phyloP scores from a whole-genome alignment of 1,140 invertebrate genomes.

The Anadara kagoshimensis region DNA sequence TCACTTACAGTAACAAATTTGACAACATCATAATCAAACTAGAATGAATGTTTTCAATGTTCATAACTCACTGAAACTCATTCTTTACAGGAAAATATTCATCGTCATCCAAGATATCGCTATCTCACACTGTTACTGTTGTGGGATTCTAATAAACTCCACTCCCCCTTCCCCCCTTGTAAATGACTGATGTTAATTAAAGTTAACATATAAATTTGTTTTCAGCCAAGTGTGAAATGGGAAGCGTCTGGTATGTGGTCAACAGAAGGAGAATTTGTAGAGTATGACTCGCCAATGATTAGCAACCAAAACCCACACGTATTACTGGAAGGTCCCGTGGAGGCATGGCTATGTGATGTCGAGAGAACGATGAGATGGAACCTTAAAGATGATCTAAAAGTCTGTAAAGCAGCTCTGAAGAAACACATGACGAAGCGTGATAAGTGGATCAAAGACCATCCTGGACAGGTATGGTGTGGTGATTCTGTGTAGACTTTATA shows the following conservation, averaged over 20 bases:
- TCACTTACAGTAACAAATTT: no score
- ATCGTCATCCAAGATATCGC: no score
- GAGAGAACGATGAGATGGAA: slow-evolving; percentile 74
- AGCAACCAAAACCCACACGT: slow-evolving; percentile 61
- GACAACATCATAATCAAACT: no score
- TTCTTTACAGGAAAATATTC: no score
- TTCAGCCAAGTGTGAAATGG: slow-evolving; percentile 62
- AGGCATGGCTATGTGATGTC: slow-evolving; percentile 84
- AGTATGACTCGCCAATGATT: slow-evolving; percentile 78
- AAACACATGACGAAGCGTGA: slow-evolving; percentile 72
- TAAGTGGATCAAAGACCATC: slow-evolving; percentile 76
- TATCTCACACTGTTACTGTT: no score
- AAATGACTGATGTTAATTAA: neutral
- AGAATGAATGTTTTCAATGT: no score
- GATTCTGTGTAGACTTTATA: no score
- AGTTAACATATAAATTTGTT: neutral
- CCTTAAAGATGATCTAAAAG: slow-evolving; percentile 71
- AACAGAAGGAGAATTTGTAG: slow-evolving; percentile 85
- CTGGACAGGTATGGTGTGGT: slow-evolving; percentile 68
- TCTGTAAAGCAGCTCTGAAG: slow-evolving; percentile 71
- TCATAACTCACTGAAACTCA: no score
- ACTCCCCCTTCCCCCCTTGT: no score
- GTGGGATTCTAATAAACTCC: no score
- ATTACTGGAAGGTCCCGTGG: slow-evolving; percentile 84
- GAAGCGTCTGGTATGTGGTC: slow-evolving; percentile 86